These are phyloP conservation scores for Parapristionchus giblindavisi DNA, from an alignment of 2,888 invertebrate species.

Conservation along the genomic window DNA sequence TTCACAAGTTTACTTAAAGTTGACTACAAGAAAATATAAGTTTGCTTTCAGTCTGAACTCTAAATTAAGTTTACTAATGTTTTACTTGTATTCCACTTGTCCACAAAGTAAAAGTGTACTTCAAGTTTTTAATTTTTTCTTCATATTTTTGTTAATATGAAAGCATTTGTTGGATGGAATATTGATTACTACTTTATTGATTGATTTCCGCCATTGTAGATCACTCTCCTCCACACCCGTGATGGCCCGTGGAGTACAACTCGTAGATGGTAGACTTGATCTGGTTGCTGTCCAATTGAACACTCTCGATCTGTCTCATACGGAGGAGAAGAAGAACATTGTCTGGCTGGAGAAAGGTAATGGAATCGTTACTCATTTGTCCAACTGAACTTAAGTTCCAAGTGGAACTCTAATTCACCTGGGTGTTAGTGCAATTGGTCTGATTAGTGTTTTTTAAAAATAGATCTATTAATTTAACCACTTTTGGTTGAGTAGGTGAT, in stretches of 20 bases:
- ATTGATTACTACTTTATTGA: too few relatives aligned
- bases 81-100: too few relatives aligned
- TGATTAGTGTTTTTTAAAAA: background rate
- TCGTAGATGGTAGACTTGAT: conserved; percentile 65
- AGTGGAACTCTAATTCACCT: too few relatives aligned
- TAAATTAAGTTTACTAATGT: too few relatives aligned
- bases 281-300: conserved; percentile 66
- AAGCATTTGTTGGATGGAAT: background rate
- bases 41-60: too few relatives aligned
- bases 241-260: conserved; percentile 62
- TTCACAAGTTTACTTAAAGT: too few relatives aligned
- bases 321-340: conserved; percentile 61
- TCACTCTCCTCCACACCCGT: conserved; percentile 32
- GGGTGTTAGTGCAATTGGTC: background rate
- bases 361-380: too few relatives aligned
- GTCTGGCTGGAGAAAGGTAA: conserved; percentile 67
- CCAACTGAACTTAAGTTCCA: too few relatives aligned
- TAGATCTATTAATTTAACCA: background rate
- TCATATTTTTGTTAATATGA: background rate
- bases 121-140: background rate
- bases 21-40: too few relatives aligned
- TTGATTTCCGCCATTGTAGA: background rate
- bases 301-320: conserved; percentile 70
- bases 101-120: too few relatives aligned
- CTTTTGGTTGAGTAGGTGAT: conserved; percentile 1